Evolutionary conservation across 2,113 vertebrate species (phyloP).

Genomic region (Carollia perspicillata): DNA sequence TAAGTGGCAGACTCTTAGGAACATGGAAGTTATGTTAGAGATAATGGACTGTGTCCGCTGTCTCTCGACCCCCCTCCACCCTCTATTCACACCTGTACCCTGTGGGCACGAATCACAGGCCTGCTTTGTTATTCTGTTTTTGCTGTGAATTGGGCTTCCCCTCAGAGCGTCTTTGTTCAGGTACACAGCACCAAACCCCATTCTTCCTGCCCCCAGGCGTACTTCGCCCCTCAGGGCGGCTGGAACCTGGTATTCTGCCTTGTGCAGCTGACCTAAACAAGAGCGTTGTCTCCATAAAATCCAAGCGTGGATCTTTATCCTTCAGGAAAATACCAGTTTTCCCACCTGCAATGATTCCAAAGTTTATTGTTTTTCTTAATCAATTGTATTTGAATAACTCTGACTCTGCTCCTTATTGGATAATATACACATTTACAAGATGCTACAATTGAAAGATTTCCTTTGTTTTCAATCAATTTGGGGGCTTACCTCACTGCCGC

Average conservation of each 20-base stretch:
- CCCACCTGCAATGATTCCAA: neutral
- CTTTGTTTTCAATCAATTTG: neutral
- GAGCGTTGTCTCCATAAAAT: neutral
- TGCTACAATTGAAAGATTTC: neutral
- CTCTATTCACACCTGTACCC: neutral
- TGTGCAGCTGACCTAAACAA: neutral
- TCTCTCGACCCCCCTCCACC: neutral
- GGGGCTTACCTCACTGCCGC: neutral
- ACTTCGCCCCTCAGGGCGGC: neutral
- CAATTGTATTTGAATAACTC: neutral
- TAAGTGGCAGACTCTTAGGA: neutral
- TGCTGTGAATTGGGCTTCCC: neutral
- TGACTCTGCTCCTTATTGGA: neutral
- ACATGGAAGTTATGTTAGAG: neutral
- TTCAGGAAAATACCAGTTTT: neutral
- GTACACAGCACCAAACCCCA: neutral
- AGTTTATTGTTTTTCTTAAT: slow-evolving; percentile 1
- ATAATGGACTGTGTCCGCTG: neutral
- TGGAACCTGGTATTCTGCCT: neutral
- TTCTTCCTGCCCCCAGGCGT: neutral
- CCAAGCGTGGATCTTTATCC: neutral
- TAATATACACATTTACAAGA: neutral
- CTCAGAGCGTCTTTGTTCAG: neutral
- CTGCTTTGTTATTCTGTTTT: neutral
- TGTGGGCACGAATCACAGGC: neutral